Base-by-base conservation (phyloP, 1,140 invertebrate species). In the Batillaria attramentaria region DNA sequence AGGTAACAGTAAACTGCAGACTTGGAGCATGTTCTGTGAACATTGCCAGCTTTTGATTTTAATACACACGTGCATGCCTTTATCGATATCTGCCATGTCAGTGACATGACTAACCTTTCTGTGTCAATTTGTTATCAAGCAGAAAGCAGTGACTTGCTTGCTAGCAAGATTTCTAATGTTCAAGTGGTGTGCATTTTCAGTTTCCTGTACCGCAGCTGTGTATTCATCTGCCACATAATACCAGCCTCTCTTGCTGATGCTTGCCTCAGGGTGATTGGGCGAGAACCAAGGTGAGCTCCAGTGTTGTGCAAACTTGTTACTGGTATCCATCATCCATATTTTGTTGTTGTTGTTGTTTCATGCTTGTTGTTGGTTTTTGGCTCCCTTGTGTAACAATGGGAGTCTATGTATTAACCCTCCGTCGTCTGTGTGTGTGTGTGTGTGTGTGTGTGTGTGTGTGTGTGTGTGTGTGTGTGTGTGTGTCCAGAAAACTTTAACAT, bases 181-280 rank as follows among this genome's bases (percentile, higher is more conserved):
- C n/a, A n/a, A n/a, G n/a, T n/a, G n/a, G n/a, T n/a, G n/a, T n/a
- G n/a, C n/a, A n/a, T n/a, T 65, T 84, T 16, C 79, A 91, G 90
- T 50, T 87, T 88, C 31, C 78, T 91, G 1, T 88, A 91, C 82
- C 89, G 91, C 70, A 91, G 87, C 79, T 91, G 88, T 84, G 83
- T 87, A 28, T 87, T 90, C 75, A 86, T 91, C 8, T 88, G 87
- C 84, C 91, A 91, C 81, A 78, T 91, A 82, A 83, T 91, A 13
- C 91, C 90, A 41, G 91, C 91, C 5, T 91, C 91, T 66, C 66
- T 90, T 10, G 84, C 84, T 33, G 91, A 91, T 76, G 31, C 91
- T 3, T 89, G 84, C 13, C 87, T 83, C 73, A 84, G 84, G 46
- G 54, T 91, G 28, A 79, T 90, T 24, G 91, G 91, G 13, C 87